Percentiles rank a stretch among this genome's conserved stretches.
Evolutionary conservation across 2,113 vertebrate species (phyloP).

Genomic region (Beaufortia kweichowensis): DNA sequence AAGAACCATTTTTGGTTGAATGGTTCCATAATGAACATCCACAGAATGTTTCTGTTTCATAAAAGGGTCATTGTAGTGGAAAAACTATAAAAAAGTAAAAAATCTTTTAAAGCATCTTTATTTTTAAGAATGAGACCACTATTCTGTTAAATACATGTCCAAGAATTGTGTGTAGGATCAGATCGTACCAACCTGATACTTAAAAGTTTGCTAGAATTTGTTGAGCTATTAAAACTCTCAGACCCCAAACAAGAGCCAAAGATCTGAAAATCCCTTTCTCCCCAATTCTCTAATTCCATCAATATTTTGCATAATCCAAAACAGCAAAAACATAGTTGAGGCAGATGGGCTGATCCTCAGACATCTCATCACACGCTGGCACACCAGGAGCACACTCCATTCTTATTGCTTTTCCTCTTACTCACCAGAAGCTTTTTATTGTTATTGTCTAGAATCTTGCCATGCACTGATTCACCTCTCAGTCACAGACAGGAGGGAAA

Average conservation of each 20-base stretch:
- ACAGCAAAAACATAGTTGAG: conserved; percentile 20
- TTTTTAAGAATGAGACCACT: no score
- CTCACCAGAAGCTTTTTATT: conserved; percentile 49
- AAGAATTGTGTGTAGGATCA: no score
- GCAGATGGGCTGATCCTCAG: conserved; percentile 46
- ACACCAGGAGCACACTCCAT: conserved; percentile 41
- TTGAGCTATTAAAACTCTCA: background rate
- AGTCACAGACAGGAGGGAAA: conserved; percentile 16
- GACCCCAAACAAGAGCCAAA: background rate
- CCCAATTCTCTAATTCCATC: conserved; percentile 24
- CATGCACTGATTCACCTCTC: conserved; percentile 13
- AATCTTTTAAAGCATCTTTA: no score
- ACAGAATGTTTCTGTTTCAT: no score
- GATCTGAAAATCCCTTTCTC: background rate
- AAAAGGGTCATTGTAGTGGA: no score
- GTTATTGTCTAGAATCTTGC: conserved; percentile 38
- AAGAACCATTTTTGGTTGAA: no score
- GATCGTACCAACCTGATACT: no score
- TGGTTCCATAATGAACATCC: no score
- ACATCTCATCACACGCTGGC: conserved; percentile 1
- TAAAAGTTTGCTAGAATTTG: no score
- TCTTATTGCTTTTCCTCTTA: conserved; percentile 44
- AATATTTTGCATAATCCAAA: conserved; percentile 13
- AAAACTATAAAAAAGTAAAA: no score
- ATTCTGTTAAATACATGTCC: no score